Evolutionary conservation across 2,113 vertebrate species (phyloP).

Genomic region (Oreochromis niloticus): DNA sequence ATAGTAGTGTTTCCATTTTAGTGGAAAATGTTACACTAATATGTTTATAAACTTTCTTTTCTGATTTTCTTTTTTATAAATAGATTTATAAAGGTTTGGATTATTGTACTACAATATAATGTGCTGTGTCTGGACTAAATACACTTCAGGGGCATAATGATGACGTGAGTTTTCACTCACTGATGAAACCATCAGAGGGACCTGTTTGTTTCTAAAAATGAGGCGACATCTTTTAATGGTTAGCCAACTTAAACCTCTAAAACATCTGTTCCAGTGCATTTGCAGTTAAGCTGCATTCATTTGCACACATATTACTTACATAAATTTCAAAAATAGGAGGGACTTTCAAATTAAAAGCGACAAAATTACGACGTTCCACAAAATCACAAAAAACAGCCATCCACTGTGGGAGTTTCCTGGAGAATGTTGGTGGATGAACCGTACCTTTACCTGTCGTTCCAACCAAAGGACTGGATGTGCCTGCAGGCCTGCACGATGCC

Average conservation of each 20-base stretch:
- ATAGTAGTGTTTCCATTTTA: neutral
- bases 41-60: fast-evolving
- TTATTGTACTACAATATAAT: neutral
- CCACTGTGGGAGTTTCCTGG: neutral
- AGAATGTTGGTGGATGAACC: neutral
- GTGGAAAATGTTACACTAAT: neutral
- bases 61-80: neutral
- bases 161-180: neutral
- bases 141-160: neutral
- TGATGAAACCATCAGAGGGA: too few relatives aligned
- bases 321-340: neutral
- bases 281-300: neutral
- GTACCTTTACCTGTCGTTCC: neutral
- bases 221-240: neutral
- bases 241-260: neutral
- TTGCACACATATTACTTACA: neutral
- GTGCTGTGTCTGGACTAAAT: fast-evolving
- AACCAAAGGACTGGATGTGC: neutral
- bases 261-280: neutral
- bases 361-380: neutral
- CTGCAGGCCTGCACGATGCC: neutral
- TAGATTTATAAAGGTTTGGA: neutral
- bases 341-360: neutral
- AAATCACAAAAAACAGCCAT: neutral
- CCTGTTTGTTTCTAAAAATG: too few relatives aligned